Conservation (phyloP, 2,888 invertebrate genomes). For the Acronicta leporina region DNA sequence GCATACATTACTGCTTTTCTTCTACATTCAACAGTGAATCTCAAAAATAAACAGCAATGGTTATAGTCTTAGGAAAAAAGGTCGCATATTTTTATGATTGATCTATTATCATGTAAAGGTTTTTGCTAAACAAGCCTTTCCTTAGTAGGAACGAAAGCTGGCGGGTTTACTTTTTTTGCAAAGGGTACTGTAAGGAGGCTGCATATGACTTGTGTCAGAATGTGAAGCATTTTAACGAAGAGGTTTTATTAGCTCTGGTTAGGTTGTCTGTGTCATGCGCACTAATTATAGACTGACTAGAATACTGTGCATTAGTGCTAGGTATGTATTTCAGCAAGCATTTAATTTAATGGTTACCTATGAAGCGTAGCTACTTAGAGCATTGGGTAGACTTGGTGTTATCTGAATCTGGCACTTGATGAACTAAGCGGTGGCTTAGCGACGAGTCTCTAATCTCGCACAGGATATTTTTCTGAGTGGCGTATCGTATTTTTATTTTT, state of each 20-base stretch:
- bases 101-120: conserved; percentile 9
- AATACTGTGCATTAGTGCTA: not conserved
- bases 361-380: too few relatives aligned
- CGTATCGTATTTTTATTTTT: too few relatives aligned
- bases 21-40: not conserved
- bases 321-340: not conserved
- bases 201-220: conserved; percentile 21
- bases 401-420: too few relatives aligned
- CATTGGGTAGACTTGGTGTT: too few relatives aligned
- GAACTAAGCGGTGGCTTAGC: too few relatives aligned
- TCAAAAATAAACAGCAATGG: conserved; percentile 7
- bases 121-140: conserved; percentile 25
- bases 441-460: too few relatives aligned
- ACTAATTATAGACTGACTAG: conserved; percentile 24
- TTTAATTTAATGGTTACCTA: too few relatives aligned
- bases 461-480: too few relatives aligned
- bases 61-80: not conserved
- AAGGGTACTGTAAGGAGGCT: conserved; percentile 23
- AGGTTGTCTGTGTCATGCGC: conserved; percentile 33
- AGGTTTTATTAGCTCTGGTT: conserved; percentile 11
- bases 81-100: not conserved
- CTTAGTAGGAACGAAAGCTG: conserved; percentile 18
- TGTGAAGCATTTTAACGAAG: conserved; percentile 51
- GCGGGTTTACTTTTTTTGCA: not conserved
- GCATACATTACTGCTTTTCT: conserved; percentile 12